A percentile compares a stretch with the other conserved stretches of the same genome.
phyloP scores from a whole-genome alignment of 2,113 vertebrate genomes.

The Ceratotherium simum region DNA sequence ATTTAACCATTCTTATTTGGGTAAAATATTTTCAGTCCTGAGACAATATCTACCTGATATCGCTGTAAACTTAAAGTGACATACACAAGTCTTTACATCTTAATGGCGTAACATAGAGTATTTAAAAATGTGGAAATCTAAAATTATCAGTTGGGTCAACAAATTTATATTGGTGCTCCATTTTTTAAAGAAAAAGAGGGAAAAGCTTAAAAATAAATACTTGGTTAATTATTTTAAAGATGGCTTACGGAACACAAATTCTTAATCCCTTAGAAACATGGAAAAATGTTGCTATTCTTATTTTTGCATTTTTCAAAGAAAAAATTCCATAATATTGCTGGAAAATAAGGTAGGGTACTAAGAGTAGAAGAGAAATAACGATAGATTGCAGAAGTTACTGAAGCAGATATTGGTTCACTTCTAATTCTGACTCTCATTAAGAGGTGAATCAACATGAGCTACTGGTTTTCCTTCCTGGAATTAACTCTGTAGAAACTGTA shows the following conservation, averaged over 20 bases:
- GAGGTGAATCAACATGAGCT: neutral
- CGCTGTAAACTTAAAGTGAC: neutral
- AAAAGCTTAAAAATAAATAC: neutral
- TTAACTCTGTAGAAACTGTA: neutral
- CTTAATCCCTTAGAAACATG: neutral
- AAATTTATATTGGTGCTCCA: neutral
- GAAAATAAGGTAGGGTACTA: neutral
- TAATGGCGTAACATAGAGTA: neutral
- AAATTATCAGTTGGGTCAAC: neutral
- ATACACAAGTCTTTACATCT: neutral
- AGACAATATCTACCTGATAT: neutral
- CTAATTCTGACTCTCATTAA: neutral
- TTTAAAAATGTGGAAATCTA: neutral
- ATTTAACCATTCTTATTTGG: neutral
- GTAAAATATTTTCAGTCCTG: constrained; percentile 1
- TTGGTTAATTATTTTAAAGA: neutral
- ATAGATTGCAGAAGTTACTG: neutral
- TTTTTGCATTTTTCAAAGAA: constrained; percentile 4
- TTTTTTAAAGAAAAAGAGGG: neutral
- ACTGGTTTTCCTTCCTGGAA: neutral
- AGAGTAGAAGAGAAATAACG: neutral
- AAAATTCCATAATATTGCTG: neutral
- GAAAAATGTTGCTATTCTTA: neutral
- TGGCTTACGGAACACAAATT: neutral
- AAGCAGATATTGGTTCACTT: neutral